Conservation (phyloP, 1,140 invertebrate species). For the Hermetia illucens region DNA sequence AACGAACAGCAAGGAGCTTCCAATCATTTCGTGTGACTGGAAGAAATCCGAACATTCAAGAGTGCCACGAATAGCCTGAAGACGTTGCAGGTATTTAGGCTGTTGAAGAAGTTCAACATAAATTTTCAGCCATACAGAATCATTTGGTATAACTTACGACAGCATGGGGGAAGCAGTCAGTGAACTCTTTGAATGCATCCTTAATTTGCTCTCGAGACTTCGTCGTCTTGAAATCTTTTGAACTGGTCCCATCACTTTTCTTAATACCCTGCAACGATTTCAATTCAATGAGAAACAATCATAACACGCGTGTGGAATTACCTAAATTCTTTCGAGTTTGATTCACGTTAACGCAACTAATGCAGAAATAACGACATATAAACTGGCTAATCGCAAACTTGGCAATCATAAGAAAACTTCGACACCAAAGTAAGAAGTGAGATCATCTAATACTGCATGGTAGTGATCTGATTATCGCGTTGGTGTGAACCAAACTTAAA, state of each 20-base stretch:
- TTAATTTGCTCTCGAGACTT: slow-evolving; percentile 69
- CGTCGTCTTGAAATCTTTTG: slow-evolving; percentile 95
- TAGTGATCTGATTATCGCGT: too few species aligned
- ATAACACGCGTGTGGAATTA: too few species aligned
- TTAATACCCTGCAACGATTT: slow-evolving; percentile 52
- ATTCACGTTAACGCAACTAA: too few species aligned
- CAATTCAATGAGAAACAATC: neutral
- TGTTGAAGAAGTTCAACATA: slow-evolving; percentile 33
- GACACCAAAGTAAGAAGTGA: too few species aligned
- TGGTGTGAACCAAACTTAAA: too few species aligned
- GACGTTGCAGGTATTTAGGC: slow-evolving; percentile 68
- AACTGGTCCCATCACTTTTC: slow-evolving; percentile 70
- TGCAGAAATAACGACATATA: too few species aligned
- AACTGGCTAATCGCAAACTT: too few species aligned
- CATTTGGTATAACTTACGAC: slow-evolving; percentile 43
- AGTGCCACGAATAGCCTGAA: slow-evolving; percentile 68
- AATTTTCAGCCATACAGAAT: neutral
- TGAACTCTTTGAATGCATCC: slow-evolving; percentile 69
- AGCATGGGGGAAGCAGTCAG: slow-evolving; percentile 59
- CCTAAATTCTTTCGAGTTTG: too few species aligned
- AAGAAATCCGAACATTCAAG: slow-evolving; percentile 80
- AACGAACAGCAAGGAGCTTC: slow-evolving; percentile 89
- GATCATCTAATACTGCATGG: too few species aligned
- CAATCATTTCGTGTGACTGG: slow-evolving; percentile 85
- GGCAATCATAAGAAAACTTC: too few species aligned